Conservation (phyloP, 23 tunicate species). For the Styela plicata region DNA sequence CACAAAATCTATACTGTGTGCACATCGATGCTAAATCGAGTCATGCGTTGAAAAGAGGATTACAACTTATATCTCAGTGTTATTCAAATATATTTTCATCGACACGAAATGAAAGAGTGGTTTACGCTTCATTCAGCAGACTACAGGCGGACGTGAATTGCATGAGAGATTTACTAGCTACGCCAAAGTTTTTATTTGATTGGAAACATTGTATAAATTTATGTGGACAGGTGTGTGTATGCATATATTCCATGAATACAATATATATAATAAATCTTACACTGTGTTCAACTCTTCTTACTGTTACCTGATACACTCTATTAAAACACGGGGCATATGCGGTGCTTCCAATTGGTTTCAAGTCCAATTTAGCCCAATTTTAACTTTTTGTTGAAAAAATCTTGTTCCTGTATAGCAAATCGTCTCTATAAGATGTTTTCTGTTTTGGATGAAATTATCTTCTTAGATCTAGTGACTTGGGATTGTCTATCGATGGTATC, state of each 20-base stretch:
- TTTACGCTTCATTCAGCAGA: constrained; percentile 52
- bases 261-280: too few species aligned
- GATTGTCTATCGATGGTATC: too few species aligned
- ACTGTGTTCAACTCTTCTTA: too few species aligned
- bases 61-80: constrained; percentile 30
- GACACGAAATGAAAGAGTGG: constrained; percentile 27
- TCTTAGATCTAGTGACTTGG: too few species aligned
- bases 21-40: constrained; percentile 51
- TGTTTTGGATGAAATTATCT: too few species aligned
- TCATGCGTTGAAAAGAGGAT: background rate
- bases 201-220: constrained; percentile 75
- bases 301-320: too few species aligned
- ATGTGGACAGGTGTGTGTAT: constrained; percentile 61
- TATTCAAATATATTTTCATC: constrained; percentile 60
- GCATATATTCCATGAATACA: background rate
- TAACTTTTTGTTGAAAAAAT: too few species aligned
- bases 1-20: constrained; percentile 63
- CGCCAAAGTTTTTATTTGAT: background rate
- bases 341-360: too few species aligned
- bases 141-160: constrained; percentile 72
- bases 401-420: too few species aligned
- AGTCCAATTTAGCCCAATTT: too few species aligned
- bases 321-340: too few species aligned
- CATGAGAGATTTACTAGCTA: constrained; percentile 54
- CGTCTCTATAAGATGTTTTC: too few species aligned